These are phyloP conservation scores for Eulemur coronatus DNA, from an alignment of 2,797 vertebrate genomes.

Conservation along the genomic window DNA sequence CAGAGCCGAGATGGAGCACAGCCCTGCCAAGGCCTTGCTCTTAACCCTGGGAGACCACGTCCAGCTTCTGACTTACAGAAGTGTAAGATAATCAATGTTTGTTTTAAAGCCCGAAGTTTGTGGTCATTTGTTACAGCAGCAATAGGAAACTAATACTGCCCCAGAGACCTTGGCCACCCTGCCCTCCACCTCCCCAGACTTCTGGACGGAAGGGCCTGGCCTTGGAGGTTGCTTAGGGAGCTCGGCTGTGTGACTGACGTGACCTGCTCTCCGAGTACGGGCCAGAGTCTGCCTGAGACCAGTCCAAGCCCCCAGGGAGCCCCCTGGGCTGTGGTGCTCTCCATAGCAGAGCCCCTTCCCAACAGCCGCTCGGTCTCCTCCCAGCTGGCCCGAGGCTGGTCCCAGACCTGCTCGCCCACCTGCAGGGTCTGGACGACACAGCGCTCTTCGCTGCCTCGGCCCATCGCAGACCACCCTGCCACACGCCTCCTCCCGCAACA, in stretches of 20 bases:
- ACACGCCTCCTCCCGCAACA: background rate
- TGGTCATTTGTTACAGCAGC: background rate
- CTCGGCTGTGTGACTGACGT: background rate
- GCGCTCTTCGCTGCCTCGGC: fast-evolving
- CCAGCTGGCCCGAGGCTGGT: background rate
- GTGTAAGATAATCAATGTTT: background rate
- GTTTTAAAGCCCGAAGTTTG: background rate
- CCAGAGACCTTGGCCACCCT: background rate
- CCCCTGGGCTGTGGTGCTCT: background rate
- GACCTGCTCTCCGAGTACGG: background rate
- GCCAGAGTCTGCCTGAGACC: background rate
- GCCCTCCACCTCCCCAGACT: background rate
- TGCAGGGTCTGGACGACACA: background rate
- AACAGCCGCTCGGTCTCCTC: background rate
- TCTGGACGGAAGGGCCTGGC: background rate
- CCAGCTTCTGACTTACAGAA: background rate
- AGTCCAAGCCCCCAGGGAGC: background rate
- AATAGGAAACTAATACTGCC: background rate
- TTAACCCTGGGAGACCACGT: background rate
- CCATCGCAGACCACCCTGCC: background rate
- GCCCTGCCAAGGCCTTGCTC: background rate
- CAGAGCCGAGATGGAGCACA: background rate
- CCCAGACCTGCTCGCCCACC: background rate
- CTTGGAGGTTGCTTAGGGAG: background rate
- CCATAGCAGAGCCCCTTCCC: background rate